phyloP scores from a whole-genome alignment of 2,888 invertebrate species.

The Timandra comae region DNA sequence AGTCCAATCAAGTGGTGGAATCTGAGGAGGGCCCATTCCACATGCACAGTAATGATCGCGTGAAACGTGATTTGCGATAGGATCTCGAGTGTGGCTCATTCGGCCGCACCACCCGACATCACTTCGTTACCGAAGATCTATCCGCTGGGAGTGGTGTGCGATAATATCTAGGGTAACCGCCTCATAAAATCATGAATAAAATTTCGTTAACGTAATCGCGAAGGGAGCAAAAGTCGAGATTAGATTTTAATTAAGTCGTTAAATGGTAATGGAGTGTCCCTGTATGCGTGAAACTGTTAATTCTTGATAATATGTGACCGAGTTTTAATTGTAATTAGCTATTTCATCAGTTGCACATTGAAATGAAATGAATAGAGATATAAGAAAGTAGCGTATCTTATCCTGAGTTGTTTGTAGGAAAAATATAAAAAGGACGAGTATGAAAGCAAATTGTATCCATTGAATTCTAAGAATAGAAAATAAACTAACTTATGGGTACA shows the following conservation, averaged over 20 bases:
- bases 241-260: slow-evolving; percentile 39
- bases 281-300: slow-evolving; percentile 24
- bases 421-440: no score
- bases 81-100: slow-evolving; percentile 13
- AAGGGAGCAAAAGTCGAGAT: slow-evolving; percentile 31
- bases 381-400: no score
- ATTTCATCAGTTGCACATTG: slow-evolving; percentile 1
- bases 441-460: no score
- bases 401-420: no score
- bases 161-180: slow-evolving; percentile 16
- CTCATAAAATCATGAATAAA: slow-evolving; percentile 25
- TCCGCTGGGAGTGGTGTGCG: slow-evolving; percentile 17
- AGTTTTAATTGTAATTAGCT: slow-evolving; percentile 7
- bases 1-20: slow-evolving; percentile 4
- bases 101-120: slow-evolving; percentile 6
- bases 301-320: slow-evolving; percentile 22
- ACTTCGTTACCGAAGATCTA: slow-evolving; percentile 16
- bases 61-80: slow-evolving; percentile 19
- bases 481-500: no score
- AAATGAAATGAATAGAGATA: no score
- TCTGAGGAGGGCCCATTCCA: slow-evolving; percentile 1
- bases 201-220: slow-evolving; percentile 22
- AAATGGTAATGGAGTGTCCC: slow-evolving; percentile 30
- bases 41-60: slow-evolving; percentile 14
- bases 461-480: no score